Base-by-base conservation (phyloP, 1,140 invertebrate genomes). In the Pogonomyrmex californicus region DNA sequence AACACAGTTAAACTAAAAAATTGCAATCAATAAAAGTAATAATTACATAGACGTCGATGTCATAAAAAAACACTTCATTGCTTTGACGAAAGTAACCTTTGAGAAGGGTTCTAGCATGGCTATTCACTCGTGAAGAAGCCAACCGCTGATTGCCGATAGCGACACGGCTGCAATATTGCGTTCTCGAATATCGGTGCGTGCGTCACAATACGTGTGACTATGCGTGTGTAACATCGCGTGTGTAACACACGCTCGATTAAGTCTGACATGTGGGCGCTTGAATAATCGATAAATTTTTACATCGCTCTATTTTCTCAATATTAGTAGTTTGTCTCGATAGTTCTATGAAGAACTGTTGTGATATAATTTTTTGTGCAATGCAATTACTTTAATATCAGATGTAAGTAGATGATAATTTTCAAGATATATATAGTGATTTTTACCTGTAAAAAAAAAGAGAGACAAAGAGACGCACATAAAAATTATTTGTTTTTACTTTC, bases 201-300 rank as follows among this genome's bases (percentile, higher is more conserved):
- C 58, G 78, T 63, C 54, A 81, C 49, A 81, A 51, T 49, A 62
- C 63, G 44, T 68, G 58, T 17, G 36, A n/a, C 33, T 71, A 82
- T 33, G 83, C 58, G 62, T 47, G 49, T 66, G n/a, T 47, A 36
- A 58, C 76, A 14, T 23, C n/a, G 47, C 4, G 23, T 56, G 71
- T 51, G 54, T 87, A 51, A 47, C 70, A 76, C 63, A 54, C 58
- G 17, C 58, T 51, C 87, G 75, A 89, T 79, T 86, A 88, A 85
- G 4, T 54, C 4, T 44, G 54, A 88, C 79, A 65, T 44, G 71
- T 56, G 77, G 44, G 63, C 47, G 44, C 62, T 38, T 12, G 60
- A 23, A 41, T 73, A 3, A 88, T 88, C 86, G 78, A 88, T 77
- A 41, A 44, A 70, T 73, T 71, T 60, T 82, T 66, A 70, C 63